Base-by-base conservation (phyloP, 2,113 vertebrate genomes). In the Bothrops jararaca region DNA sequence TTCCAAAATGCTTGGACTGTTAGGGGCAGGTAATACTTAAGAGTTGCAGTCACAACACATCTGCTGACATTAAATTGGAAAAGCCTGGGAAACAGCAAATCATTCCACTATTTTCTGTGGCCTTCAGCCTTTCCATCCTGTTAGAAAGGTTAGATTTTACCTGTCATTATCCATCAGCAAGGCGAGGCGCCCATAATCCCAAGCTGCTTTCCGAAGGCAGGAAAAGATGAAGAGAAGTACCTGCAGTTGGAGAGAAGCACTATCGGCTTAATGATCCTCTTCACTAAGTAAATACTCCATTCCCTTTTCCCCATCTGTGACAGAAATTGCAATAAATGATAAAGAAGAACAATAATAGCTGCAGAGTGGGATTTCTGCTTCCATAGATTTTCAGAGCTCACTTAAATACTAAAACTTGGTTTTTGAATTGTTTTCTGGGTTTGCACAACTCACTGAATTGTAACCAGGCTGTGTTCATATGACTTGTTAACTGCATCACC, bases 101-200 rank as follows among this genome's bases (percentile, higher is more conserved):
- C 45, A 4, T 13, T 0, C 29, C 57, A 3, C 23, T 57, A 69
- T 80, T 29, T 29, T 87, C 34, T 60, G 1, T 23, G 4, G 1
- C 20, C 48, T 42, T 8, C 4, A 52, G 26, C 50, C 54, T 54
- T 45, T n/a, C 18, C 85, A 91, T 86, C 86, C 15, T 29, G 54
- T 3, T 12, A n/a, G 53, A 58, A 88, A 93, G 52, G n/a, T 86
- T 45, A 58, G 87, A 24, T 54, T 97, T 98, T 94, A 99, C 98
- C 99, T 99, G 96, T 99, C 99, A 86, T 99, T 99, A 95, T 99
- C 98, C 97, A 99, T 98, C 86, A 99, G 98, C 95, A 99, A 97
- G 0, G 98, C 99, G 96, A 99, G 97, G 88, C 99, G 99, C 13
- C 99, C 99, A 0, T 99, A 99, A 96, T 99, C 99, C 99, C 99